Base-by-base conservation (phyloP, 2,888 invertebrate species). In the Acronicta alni region DNA sequence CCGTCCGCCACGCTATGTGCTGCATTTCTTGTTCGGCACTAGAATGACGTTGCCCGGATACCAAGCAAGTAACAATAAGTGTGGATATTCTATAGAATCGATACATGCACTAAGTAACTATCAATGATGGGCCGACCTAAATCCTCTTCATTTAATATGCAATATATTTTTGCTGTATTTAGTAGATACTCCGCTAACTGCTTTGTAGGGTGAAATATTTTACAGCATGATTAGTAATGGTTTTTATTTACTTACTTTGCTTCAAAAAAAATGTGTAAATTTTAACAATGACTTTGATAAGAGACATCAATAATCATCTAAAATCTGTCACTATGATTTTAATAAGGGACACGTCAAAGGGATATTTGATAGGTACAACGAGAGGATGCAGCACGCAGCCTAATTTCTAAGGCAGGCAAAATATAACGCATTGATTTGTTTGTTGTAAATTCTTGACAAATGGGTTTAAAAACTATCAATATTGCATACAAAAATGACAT, bases 11-110 rank as follows among this genome's bases (percentile, higher is more conserved):
- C 26, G 51, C 0, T 20, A 45, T 32, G 14, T 17, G 8, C 0
- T 68, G 67, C 70, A 65, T 30, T 59, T 68, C 44, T 53, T 65
- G 30, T 20, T 30, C 14, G n/a, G 10, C n/a, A 10, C n/a, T 47
- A 45, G 37, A 54, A 39, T 49, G 49, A 42, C 52, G 68, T 60
- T 59, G 70, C 65, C 10, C 3, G 52, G 65, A 20, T 44, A 65
- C 70, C 51, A 59, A 42, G 30, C 6, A 26, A 17, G 55, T 45
- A 65, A 70, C 70, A 65, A 58, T 18, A 37, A 39, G 3, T 45
- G 18, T 46, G 20, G 37, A 45, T 30, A 6, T 23, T 30, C 41
- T 20, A 44, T n/a, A 26, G 10, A 44, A 67, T 67, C 53, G 18
- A 69, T 69, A 44, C 6, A 3, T 15, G 8, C 8, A 47, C 46